Percentiles rank a stretch among this genome's conserved stretches.
phyloP scores from a whole-genome alignment of 1,140 invertebrate species.

The Drosophila sulfurigaster region DNA sequence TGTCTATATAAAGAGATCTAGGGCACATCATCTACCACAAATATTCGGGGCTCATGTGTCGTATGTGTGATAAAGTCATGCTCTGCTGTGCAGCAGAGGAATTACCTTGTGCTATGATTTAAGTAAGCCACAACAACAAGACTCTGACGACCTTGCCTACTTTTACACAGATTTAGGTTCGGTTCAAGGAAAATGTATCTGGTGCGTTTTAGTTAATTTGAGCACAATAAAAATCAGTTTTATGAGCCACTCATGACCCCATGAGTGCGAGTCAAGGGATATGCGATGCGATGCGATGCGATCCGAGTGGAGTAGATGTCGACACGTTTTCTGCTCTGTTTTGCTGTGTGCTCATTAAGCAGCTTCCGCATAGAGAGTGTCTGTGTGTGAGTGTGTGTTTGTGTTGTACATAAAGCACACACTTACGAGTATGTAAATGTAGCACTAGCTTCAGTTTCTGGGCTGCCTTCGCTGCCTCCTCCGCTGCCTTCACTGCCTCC shows the following conservation, averaged over 20 bases:
- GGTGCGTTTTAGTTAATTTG: constrained; percentile 61
- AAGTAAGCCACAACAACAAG: constrained; percentile 20
- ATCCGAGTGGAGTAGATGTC: constrained; percentile 2
- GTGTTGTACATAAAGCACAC: constrained; percentile 60
- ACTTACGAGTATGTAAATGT: constrained; percentile 73
- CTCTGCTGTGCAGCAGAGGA: constrained; percentile 37
- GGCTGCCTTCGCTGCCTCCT: neutral
- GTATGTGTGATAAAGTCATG: constrained; percentile 10
- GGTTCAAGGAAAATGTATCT: constrained; percentile 56
- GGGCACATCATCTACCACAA: constrained; percentile 35
- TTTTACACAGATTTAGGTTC: neutral
- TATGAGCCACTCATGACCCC: constrained; percentile 44
- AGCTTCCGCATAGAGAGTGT: constrained; percentile 51
- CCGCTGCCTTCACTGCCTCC: constrained; percentile 3
- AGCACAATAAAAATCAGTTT: constrained; percentile 76
- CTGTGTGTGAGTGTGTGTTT: constrained; percentile 21
- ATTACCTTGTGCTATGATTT: constrained; percentile 38
- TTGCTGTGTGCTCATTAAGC: constrained; percentile 75
- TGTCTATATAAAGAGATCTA: constrained; percentile 16
- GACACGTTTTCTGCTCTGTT: constrained; percentile 21
- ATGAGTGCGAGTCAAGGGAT: constrained; percentile 2
- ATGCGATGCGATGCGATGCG: neutral
- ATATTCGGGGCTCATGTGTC: neutral
- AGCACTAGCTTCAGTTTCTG: constrained; percentile 17
- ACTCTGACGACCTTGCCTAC: constrained; percentile 17